phyloP scores from a whole-genome alignment of 2,888 invertebrate species.

The Augiades crinisus region DNA sequence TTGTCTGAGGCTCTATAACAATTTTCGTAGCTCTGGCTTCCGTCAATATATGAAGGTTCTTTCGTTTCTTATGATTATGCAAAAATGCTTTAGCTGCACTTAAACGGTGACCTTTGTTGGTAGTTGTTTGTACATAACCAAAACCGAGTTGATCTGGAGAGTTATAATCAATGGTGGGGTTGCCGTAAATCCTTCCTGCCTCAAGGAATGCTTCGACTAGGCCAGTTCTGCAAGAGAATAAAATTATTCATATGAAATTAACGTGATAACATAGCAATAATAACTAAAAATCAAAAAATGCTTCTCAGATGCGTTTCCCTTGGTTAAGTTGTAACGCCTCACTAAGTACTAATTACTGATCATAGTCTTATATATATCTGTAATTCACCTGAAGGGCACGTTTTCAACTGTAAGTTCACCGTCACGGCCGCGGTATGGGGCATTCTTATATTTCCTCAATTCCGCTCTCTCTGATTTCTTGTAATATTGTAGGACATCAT shows the following conservation, averaged over 20 bases:
- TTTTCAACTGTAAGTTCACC: constrained; percentile 85
- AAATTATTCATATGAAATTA: too few species aligned
- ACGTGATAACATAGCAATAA: too few species aligned
- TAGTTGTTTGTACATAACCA: constrained; percentile 74
- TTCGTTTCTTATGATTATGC: constrained; percentile 81
- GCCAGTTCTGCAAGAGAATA: constrained; percentile 70
- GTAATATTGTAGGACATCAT: constrained; percentile 82
- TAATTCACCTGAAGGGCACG: constrained; percentile 76
- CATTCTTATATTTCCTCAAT: constrained; percentile 70
- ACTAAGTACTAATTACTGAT: too few species aligned
- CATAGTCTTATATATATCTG: too few species aligned
- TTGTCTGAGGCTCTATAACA: constrained; percentile 76
- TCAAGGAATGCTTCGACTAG: constrained; percentile 80
- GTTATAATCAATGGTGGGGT: constrained; percentile 83
- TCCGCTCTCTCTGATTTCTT: constrained; percentile 82
- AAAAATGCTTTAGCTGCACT: constrained; percentile 86
- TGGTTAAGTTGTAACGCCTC: too few species aligned
- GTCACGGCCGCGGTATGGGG: constrained; percentile 80
- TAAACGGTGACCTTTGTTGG: constrained; percentile 83
- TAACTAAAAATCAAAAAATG: too few species aligned
- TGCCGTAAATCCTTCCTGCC: constrained; percentile 81
- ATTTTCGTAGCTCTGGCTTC: constrained; percentile 66
- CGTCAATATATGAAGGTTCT: constrained; percentile 81
- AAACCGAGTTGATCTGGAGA: constrained; percentile 83
- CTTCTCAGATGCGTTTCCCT: too few species aligned